Conservation (phyloP, 2,113 vertebrate genomes). For the Thunnus maccoyii region DNA sequence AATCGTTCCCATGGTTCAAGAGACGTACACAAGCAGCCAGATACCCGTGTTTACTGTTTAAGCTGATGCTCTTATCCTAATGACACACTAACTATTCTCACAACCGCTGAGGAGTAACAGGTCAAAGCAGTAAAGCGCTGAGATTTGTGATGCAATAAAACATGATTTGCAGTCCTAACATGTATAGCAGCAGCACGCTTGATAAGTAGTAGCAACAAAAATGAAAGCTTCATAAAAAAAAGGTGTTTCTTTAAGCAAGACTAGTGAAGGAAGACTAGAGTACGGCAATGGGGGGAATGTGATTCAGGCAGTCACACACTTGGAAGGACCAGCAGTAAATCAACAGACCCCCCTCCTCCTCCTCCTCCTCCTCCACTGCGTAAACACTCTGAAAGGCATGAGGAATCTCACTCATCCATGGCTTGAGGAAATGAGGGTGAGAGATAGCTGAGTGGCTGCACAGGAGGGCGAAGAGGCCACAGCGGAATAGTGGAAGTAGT, state of each 20-base stretch:
- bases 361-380: neutral
- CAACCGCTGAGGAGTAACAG: neutral
- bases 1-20: neutral
- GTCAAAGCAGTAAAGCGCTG: slow-evolving; percentile 1
- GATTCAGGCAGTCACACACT: slow-evolving; percentile 8
- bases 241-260: too few relatives aligned
- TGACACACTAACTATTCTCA: too few relatives aligned
- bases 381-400: slow-evolving; percentile 62
- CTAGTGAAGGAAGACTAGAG: too few relatives aligned
- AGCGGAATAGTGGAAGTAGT: slow-evolving; percentile 15
- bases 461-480: neutral
- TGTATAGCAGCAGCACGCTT: neutral
- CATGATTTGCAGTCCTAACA: neutral
- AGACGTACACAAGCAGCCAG: neutral
- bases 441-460: slow-evolving; percentile 51
- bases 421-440: slow-evolving; percentile 61
- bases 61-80: neutral
- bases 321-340: slow-evolving; percentile 39
- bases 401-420: slow-evolving; percentile 72
- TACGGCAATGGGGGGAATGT: neutral
- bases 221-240: neutral
- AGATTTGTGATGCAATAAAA: slow-evolving; percentile 12
- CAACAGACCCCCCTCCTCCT: neutral
- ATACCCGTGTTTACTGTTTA: neutral
- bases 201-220: neutral